Conservation (phyloP, 2,113 vertebrate species). For the Telmatochromis brichardi region DNA sequence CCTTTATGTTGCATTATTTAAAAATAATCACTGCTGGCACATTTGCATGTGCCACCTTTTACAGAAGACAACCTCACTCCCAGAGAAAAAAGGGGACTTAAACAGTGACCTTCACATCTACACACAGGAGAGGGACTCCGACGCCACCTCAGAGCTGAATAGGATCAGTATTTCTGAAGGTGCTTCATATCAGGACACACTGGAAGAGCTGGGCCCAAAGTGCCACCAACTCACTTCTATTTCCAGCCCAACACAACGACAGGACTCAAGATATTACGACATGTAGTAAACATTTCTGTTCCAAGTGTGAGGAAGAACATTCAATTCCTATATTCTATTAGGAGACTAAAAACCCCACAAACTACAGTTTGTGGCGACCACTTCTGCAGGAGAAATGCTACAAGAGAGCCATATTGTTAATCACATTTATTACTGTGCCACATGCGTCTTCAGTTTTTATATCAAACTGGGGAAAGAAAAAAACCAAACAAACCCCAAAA, state of each 20-base stretch:
- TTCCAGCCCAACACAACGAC: background rate
- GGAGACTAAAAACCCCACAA: rapidly evolving
- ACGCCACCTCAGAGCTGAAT: background rate
- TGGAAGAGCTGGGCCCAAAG: background rate
- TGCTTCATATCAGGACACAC: background rate
- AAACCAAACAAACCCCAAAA: no score
- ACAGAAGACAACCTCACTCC: background rate
- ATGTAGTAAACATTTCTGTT: background rate
- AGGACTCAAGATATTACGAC: background rate
- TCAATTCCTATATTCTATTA: background rate
- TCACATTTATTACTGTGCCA: conserved; percentile 43
- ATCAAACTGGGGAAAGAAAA: background rate
- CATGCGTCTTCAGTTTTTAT: conserved; percentile 4
- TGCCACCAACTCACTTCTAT: background rate
- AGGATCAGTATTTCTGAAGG: background rate
- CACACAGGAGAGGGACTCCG: rapidly evolving
- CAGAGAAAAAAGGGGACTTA: background rate
- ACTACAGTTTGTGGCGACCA: background rate
- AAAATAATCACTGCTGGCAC: background rate
- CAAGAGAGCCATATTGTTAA: background rate
- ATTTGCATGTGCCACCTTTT: background rate
- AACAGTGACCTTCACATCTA: background rate
- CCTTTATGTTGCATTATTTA: background rate
- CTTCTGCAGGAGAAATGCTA: background rate
- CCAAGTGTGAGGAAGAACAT: background rate